These are phyloP conservation scores for Leucania comma DNA, from an alignment of 2,888 invertebrate species.

Conservation along the genomic window DNA sequence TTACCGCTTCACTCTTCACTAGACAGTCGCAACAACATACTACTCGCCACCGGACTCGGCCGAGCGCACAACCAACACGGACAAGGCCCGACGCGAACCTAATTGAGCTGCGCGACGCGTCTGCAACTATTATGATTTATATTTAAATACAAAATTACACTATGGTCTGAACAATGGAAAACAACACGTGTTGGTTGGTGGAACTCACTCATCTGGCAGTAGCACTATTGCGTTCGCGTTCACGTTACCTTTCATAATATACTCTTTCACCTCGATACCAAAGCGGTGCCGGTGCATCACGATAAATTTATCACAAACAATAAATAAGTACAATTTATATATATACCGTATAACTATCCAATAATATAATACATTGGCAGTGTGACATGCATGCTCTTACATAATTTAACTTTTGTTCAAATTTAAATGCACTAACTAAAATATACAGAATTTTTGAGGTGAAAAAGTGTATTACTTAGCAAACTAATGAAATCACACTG, in stretches of 20 bases:
- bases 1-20: slow-evolving; percentile 63
- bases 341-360: slow-evolving; percentile 74
- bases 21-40: slow-evolving; percentile 44
- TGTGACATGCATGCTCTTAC: slow-evolving; percentile 79
- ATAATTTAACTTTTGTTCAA: slow-evolving; percentile 81
- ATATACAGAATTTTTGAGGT: slow-evolving; percentile 75
- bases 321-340: slow-evolving; percentile 84
- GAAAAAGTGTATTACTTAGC: slow-evolving; percentile 77
- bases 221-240: slow-evolving; percentile 65
- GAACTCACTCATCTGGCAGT: slow-evolving; percentile 73
- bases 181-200: slow-evolving; percentile 68
- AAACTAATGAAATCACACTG: slow-evolving; percentile 73
- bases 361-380: slow-evolving; percentile 83
- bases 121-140: slow-evolving; percentile 62
- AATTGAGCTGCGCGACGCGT: slow-evolving; percentile 66
- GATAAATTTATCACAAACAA: slow-evolving; percentile 76
- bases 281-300: slow-evolving; percentile 61
- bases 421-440: slow-evolving; percentile 83
- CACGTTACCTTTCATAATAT: slow-evolving; percentile 63
- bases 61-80: slow-evolving; percentile 40
- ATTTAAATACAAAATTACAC: slow-evolving; percentile 71
- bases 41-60: slow-evolving; percentile 32
- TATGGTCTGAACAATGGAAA: slow-evolving; percentile 74
- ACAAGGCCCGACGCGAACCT: slow-evolving; percentile 53
- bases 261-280: slow-evolving; percentile 71